Evolutionary conservation across 35 echinoderm and acorn worm species (phyloP).

Genomic region (Nesometra sesokonis): DNA sequence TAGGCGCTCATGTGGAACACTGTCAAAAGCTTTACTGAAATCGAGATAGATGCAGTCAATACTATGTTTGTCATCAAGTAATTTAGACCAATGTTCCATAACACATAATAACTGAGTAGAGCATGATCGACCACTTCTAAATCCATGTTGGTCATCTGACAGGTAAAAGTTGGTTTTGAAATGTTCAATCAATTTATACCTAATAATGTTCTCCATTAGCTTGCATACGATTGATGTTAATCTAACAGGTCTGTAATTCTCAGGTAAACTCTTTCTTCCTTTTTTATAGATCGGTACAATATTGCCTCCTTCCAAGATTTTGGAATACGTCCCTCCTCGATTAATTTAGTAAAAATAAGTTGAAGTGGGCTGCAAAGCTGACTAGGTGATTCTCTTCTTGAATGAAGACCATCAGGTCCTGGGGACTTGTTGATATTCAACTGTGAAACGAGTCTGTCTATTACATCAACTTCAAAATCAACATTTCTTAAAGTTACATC

Average conservation of each 20-base stretch:
- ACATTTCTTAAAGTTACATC: neutral
- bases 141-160: too few species aligned
- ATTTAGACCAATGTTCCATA: neutral
- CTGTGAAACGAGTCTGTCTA: too few species aligned
- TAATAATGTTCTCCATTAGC: constrained; percentile 14
- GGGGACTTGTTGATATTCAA: neutral
- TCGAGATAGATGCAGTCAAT: too few species aligned
- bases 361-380: neutral
- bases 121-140: too few species aligned
- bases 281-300: neutral
- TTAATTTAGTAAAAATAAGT: neutral
- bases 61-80: too few species aligned
- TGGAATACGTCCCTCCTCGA: neutral
- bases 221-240: constrained; percentile 14
- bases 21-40: too few species aligned
- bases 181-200: neutral
- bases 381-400: neutral
- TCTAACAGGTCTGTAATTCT: constrained; percentile 32
- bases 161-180: too few species aligned
- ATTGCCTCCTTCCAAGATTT: neutral
- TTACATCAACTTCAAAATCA: neutral
- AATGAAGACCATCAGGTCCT: neutral
- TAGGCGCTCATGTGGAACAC: too few species aligned
- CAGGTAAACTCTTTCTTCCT: neutral
- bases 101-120: neutral